Conservation (phyloP, 2,797 vertebrate species). For the Caiman crocodilus region DNA sequence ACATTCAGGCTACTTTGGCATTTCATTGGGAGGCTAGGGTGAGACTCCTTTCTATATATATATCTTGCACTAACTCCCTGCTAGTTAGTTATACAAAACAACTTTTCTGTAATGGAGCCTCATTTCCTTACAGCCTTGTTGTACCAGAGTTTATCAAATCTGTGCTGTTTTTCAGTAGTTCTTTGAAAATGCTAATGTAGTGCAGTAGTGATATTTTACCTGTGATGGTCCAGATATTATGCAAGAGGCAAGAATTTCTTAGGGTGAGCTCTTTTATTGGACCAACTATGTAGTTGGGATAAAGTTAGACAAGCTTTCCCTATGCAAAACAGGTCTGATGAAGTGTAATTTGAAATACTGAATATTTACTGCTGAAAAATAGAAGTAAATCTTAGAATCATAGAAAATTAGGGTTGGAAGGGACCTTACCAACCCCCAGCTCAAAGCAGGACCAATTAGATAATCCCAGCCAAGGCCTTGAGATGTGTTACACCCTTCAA, state of each 20-base stretch:
- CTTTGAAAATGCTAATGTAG: constrained; percentile 38
- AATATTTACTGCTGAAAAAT: not conserved
- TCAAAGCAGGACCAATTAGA: no score
- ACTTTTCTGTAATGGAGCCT: constrained; percentile 62
- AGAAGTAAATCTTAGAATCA: not conserved
- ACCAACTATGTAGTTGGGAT: no score
- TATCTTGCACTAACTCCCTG: constrained; percentile 49
- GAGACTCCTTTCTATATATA: constrained; percentile 67
- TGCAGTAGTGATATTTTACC: not conserved
- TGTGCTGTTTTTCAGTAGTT: constrained; percentile 29
- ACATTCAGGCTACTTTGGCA: constrained; percentile 69
- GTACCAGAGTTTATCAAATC: not conserved
- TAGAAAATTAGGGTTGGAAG: no score
- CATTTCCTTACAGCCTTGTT: constrained; percentile 14
- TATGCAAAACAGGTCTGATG: not conserved
- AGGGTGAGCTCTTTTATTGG: no score
- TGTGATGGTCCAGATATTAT: not conserved
- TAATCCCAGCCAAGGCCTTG: no score
- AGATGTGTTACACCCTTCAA: not conserved
- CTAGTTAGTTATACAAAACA: constrained; percentile 60
- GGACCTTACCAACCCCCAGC: no score
- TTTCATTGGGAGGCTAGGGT: constrained; percentile 67
- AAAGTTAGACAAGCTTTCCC: not conserved
- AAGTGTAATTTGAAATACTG: not conserved
- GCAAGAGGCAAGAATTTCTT: no score